Evolutionary conservation across 2,797 vertebrate genomes (phyloP), one percentile per base, ranked within the genome.

Genomic region (Gastrophryne carolinensis): DNA sequence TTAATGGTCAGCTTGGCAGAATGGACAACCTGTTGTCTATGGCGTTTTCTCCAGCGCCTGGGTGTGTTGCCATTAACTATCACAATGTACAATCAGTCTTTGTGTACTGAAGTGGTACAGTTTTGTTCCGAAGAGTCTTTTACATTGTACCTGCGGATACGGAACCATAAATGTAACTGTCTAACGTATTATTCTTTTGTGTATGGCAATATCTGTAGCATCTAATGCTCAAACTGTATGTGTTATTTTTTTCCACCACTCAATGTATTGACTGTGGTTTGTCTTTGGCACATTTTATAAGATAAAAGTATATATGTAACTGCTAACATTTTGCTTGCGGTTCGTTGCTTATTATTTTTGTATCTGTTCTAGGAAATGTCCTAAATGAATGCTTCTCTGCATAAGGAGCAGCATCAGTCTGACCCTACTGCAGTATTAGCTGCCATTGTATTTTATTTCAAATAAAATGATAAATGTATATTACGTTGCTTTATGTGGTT

Each of bases 271-370:
- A 34, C 54, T 57, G 53, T 75, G 72, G 50, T 58, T 64, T 56
- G 75, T 78, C 68, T 47, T 58, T 72, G 75, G 75, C 75, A 78
- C 75, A 60, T 78, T 64, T 70, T 47, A 27, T 27, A 67, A 50
- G 21, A 77, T 49, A 75, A 75, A 78, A 30, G 2, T 71, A 17
- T 60, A 56, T 76, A 17, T 54, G 9, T 54, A 9, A 61, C 21
- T 17, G 35, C 37, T 26, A 13, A 56, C 54, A 53, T 29, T 17
- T 21, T 50, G n/a, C 23, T 34, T 53, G 23, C 41, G 15, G 35
- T 5, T 5, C 7, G 7, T 44, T 44, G 39, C 13, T 44, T 39
- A 13, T 13, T 44, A 3, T 47, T n/a, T 21, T 6, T 9, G n/a
- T n/a, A n/a, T n/a, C n/a, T n/a, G n/a, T 11, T 47, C 21, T 2